Evolutionary conservation across 2,797 vertebrate species (phyloP).

Genomic region (Apogon hyalosoma): DNA sequence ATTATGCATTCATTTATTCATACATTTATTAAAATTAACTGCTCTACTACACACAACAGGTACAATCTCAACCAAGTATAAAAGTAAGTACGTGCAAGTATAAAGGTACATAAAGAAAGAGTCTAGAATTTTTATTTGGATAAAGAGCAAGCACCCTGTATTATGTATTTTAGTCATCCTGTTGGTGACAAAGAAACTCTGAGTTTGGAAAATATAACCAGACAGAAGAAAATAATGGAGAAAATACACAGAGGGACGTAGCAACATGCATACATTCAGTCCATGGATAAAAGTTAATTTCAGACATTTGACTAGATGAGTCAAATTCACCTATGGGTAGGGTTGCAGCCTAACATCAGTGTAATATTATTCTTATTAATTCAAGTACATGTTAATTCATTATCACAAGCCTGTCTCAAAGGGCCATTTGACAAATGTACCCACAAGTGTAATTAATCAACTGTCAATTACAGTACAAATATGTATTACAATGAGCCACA

Average conservation of each 20-base stretch:
- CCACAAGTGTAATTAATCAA: constrained; percentile 54
- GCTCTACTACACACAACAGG: no score
- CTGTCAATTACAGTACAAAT: constrained; percentile 42
- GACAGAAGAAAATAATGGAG: not conserved
- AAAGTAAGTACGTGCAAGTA: no score
- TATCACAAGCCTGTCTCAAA: constrained; percentile 39
- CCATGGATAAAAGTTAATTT: no score
- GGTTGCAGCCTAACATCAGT: constrained; percentile 2
- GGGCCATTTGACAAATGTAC: constrained; percentile 25
- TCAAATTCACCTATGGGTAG: not conserved
- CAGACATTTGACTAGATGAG: not conserved
- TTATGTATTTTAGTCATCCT: not conserved
- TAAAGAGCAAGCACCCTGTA: no score
- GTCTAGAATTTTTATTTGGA: no score
- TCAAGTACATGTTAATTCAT: constrained; percentile 47
- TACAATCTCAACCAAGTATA: no score
- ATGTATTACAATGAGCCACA: constrained; percentile 36
- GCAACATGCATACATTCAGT: not conserved
- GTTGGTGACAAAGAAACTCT: no score
- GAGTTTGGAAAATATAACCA: no score
- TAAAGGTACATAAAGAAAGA: no score
- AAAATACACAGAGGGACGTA: not conserved
- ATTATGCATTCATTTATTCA: no score
- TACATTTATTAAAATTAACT: no score
- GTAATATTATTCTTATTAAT: constrained; percentile 28